phyloP scores from a whole-genome alignment of 2,888 invertebrate genomes.

The Tricholauxania praeusta region DNA sequence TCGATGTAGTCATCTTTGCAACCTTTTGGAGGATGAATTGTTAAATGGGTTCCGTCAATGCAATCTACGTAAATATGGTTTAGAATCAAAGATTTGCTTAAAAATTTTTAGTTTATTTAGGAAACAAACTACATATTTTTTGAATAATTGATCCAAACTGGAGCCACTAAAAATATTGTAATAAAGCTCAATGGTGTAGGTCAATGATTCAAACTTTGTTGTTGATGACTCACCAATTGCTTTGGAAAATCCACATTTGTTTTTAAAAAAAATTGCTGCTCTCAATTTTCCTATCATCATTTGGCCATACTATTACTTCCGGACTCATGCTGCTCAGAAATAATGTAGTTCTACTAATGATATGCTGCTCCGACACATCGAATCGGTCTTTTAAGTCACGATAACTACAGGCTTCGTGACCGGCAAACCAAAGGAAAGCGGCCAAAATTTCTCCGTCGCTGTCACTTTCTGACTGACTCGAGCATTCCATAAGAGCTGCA shows the following conservation, averaged over 20 bases:
- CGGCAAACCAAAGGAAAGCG: neutral
- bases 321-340: neutral
- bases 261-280: neutral
- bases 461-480: too few species aligned
- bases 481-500: too few species aligned
- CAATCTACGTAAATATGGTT: too few species aligned
- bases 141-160: too few species aligned
- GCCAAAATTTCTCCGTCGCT: neutral
- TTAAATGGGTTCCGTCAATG: neutral
- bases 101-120: too few species aligned
- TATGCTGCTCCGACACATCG: neutral
- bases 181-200: too few species aligned
- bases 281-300: neutral
- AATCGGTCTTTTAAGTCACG: too few species aligned
- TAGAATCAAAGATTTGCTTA: too few species aligned
- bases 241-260: neutral
- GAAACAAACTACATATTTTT: too few species aligned
- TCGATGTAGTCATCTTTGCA: slow-evolving; percentile 23
- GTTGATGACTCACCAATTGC: too few species aligned
- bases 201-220: too few species aligned
- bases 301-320: neutral
- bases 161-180: too few species aligned
- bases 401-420: neutral
- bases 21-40: slow-evolving; percentile 20
- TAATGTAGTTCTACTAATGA: neutral